These are phyloP conservation scores for Cheilosia pagana DNA, from an alignment of 2,888 invertebrate species.

Conservation along the genomic window DNA sequence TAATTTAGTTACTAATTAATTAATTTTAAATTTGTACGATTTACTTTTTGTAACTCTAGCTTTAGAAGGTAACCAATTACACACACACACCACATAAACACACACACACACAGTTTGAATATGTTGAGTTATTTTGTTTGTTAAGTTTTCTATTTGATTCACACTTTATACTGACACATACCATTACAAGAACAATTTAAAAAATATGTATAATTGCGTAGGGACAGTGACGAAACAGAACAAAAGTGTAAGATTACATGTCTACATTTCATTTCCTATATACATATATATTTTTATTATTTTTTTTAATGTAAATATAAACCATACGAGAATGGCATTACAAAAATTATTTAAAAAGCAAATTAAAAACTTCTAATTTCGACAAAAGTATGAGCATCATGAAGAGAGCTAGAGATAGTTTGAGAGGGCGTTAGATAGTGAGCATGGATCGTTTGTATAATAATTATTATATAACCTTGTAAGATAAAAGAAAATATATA, in stretches of 20 bases:
- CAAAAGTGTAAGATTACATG: conserved; percentile 10
- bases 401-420: conserved; percentile 12
- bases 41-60: conserved; percentile 45
- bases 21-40: conserved; percentile 31
- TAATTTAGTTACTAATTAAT: conserved; percentile 55
- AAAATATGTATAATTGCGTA: conserved; percentile 1
- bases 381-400: conserved; percentile 38
- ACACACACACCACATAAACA: conserved; percentile 19
- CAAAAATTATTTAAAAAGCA: conserved; percentile 33
- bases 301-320: conserved; percentile 53
- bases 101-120: conserved; percentile 31
- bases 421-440: conserved; percentile 49
- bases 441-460: conserved; percentile 67
- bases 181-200: conserved; percentile 50
- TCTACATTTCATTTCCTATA: conserved; percentile 41
- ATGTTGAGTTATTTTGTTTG: conserved; percentile 47
- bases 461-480: conserved; percentile 46
- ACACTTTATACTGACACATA: conserved; percentile 71
- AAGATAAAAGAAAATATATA: conserved; percentile 60
- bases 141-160: conserved; percentile 61
- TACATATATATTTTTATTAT: conserved; percentile 4
- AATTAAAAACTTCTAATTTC: conserved; percentile 34
- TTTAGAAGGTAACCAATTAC: conserved; percentile 35
- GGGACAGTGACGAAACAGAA: conserved; percentile 41
- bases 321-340: conserved; percentile 45